Conservation (phyloP, 2,888 invertebrate genomes). For the Nomada ruficornis region DNA sequence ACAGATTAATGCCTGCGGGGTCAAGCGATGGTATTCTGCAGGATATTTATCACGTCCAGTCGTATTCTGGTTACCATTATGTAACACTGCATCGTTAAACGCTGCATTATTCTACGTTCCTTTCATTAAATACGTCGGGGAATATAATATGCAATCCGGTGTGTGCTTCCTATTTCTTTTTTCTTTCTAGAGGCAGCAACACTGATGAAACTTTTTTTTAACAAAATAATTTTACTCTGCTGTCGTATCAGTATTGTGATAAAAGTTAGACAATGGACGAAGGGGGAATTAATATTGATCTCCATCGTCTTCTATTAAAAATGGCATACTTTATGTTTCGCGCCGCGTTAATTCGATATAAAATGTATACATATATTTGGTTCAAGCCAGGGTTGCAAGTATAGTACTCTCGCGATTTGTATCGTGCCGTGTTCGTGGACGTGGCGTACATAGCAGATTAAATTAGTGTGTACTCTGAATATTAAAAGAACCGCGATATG, state of each 20-base stretch:
- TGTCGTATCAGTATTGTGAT: too few species aligned
- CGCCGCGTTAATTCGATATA: too few species aligned
- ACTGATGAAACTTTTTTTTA: too few species aligned
- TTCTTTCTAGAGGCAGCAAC: too few species aligned
- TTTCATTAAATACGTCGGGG: constrained; percentile 7
- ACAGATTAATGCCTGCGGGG: neutral
- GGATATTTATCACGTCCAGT: constrained; percentile 5
- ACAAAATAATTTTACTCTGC: too few species aligned
- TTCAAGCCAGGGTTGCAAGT: neutral
- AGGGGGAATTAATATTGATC: too few species aligned
- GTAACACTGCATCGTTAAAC: neutral
- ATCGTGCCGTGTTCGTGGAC: neutral
- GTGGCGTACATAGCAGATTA: neutral
- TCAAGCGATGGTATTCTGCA: neutral
- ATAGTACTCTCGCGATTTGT: constrained; percentile 1
- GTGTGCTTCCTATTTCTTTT: neutral
- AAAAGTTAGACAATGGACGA: too few species aligned
- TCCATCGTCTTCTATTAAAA: too few species aligned
- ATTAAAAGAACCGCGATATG: constrained; percentile 49
- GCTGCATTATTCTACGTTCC: neutral
- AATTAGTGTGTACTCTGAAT: constrained; percentile 31
- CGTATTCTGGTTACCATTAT: constrained; percentile 8
- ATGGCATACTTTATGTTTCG: too few species aligned
- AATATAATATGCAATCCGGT: constrained; percentile 8
- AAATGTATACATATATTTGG: too few species aligned